Evolutionary conservation across 2,113 vertebrate genomes (phyloP), one percentile per base, ranked within the genome.

Genomic region (Mixornis gularis): DNA sequence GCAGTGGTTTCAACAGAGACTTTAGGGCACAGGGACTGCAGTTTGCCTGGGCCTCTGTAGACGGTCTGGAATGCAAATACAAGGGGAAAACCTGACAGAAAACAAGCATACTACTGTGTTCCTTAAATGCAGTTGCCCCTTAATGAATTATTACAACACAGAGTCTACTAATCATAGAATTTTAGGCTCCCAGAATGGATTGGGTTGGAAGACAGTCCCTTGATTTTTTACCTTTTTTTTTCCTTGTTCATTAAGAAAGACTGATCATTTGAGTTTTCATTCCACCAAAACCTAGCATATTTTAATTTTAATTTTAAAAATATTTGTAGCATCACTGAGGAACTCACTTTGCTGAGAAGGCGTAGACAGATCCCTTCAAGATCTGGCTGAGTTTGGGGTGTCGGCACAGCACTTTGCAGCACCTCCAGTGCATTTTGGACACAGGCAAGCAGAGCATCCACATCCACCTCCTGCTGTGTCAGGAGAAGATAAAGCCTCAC

Each of bases 381-480:
- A 34, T 24, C 43, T 41, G 74, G 12, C 17, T 60, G 66, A 16
- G 36, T 73, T n/a, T 27, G 34, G 48, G 34, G 24, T 26, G 18
- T 30, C 52, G 66, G 46, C 30, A 18, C 20, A 80, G 36, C 26
- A 7, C 30, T 22, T 29, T 43, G 22, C n/a, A 51, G 48, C 48
- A 71, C 7, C 40, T 36, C 40, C 34, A 71, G 25, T 21, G 29
- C 38, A 16, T 34, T 34, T 44, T 1, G 11, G 16, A n/a, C 26
- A n/a, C 22, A 41, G 27, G 22, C 29, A 88, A n/a, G 9, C 8
- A 79, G 7, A 76, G 38, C 36, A 76, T 13, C 34, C 13, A 1
- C 1, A 1, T 2, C 44, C 34, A 19, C 12, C 26, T n/a, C 26
- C 15, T 19, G 32, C 38, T 40, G 27, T 1, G 2, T 8, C 58